Conservation (phyloP, 2,888 invertebrate species). For the Steinernema carpocapsae region DNA sequence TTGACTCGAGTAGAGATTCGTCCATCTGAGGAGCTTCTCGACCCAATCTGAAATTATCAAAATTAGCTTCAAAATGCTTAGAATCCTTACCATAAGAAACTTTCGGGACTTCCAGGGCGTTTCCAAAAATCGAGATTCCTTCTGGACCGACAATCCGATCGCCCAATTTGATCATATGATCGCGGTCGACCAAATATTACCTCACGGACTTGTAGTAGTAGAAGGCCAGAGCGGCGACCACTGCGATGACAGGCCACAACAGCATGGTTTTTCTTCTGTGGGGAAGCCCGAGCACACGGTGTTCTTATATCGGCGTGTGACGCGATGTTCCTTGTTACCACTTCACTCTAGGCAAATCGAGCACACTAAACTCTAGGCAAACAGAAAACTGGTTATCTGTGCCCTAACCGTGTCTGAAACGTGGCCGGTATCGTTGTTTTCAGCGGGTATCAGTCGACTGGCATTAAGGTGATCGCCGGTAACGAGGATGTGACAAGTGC, state of each 20-base stretch:
- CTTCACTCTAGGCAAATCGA: no score
- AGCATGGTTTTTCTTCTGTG: neutral
- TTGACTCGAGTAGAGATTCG: neutral
- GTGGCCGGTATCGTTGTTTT: no score
- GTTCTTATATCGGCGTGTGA: no score
- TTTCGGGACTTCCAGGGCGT: slow-evolving; percentile 18
- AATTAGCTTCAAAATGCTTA: neutral
- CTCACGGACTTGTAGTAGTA: neutral
- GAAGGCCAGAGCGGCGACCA: neutral
- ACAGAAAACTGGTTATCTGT: no score
- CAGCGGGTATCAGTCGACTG: no score
- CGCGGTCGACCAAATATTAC: neutral
- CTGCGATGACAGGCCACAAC: neutral
- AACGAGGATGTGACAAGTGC: no score
- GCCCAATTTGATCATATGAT: neutral
- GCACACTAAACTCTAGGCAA: no score
- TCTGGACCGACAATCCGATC: slow-evolving; percentile 1
- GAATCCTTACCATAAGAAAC: neutral
- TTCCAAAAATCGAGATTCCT: slow-evolving; percentile 3
- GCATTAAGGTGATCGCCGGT: no score
- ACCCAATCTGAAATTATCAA: slow-evolving; percentile 6
- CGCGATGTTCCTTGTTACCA: no score
- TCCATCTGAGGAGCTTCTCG: neutral
- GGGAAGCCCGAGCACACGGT: no score
- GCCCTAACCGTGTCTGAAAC: no score